Evolutionary conservation across 1,140 invertebrate genomes (phyloP), one percentile per base, ranked within the genome.

Genomic region (Zaprionus ornatus): DNA sequence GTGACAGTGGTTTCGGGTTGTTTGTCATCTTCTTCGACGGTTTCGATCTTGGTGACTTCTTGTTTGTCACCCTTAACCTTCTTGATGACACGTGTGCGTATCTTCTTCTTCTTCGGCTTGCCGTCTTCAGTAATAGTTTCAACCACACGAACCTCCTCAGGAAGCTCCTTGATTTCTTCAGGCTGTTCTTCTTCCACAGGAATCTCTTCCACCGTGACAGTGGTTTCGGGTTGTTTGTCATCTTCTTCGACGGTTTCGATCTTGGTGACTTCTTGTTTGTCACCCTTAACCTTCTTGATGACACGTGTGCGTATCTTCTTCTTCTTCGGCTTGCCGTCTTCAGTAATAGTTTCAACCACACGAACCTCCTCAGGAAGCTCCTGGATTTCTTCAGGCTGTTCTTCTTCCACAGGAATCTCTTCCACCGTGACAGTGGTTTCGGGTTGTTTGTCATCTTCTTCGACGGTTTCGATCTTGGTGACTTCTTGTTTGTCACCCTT

Each of bases 231-330:
- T 52, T 86, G 50, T 68, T 92, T 81, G 27, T 86, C 91, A 57
- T 92, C 85, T 78, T 93, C 91, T 81, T 93, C 91, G 13, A 93
- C 79, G 2, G 92, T 93, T 15, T 93, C 87, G 52, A 92, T 91
- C 61, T 90, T 81, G 13, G 81, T 92, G 15, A 91, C 77, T 74
- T 91, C 81, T 80, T 93, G 82, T 32, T 87, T 84, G 4, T 77
- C 77, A 25, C 85, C 91, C 23, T 82, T 90, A 35, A 85, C 79
- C 68, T 84, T 92, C 67, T 90, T 82, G 63, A 83, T 87, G 1
- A 83, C 72, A 19, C 79, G 74, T 48, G 90, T 90, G 60, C 76
- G 90, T 0, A 68, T 78, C 12, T 78, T 82, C 17, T 72, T 72
- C 45, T 66, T 69, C 29, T 63, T 75, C 0, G 55, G 62, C 25